Conservation (phyloP, 2,888 invertebrate species). For the Meghimatium bilineatum region DNA sequence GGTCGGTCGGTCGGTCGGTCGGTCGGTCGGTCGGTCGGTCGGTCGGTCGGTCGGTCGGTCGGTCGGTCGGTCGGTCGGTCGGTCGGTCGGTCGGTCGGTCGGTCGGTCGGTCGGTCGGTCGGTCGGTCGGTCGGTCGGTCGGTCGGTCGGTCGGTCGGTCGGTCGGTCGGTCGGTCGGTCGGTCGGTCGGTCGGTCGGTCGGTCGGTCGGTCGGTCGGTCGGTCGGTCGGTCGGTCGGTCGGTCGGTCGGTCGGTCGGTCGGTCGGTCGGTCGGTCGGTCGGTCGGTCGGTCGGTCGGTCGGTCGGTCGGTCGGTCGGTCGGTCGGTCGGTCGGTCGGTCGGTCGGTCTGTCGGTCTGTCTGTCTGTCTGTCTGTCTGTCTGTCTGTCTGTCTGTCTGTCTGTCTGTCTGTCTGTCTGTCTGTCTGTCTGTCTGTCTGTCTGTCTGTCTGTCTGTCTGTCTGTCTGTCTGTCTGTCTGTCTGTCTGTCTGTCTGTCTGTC, state of each 20-base stretch:
- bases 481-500: too few species aligned
- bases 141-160: constrained; percentile 14
- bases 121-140: constrained; percentile 14
- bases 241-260: constrained; percentile 5
- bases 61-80: constrained; percentile 14
- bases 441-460: constrained; percentile 9
- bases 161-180: constrained; percentile 14
- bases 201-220: constrained; percentile 9
- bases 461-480: too few species aligned
- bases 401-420: constrained; percentile 37
- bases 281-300: constrained; percentile 2
- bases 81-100: constrained; percentile 8
- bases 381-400: constrained; percentile 20
- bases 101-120: constrained; percentile 14
- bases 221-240: constrained; percentile 5
- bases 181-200: constrained; percentile 14
- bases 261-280: constrained; percentile 10
- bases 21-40: constrained; percentile 14
- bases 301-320: constrained; percentile 31
- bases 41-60: constrained; percentile 14
- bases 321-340: constrained; percentile 12
- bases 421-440: constrained; percentile 32
- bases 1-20: constrained; percentile 1
- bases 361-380: constrained; percentile 2
- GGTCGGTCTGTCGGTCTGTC: too few species aligned